Evolutionary conservation across 2,888 invertebrate species (phyloP), one percentile per base, ranked within the genome.

Genomic region (Chrysotoxum bicinctum): DNA sequence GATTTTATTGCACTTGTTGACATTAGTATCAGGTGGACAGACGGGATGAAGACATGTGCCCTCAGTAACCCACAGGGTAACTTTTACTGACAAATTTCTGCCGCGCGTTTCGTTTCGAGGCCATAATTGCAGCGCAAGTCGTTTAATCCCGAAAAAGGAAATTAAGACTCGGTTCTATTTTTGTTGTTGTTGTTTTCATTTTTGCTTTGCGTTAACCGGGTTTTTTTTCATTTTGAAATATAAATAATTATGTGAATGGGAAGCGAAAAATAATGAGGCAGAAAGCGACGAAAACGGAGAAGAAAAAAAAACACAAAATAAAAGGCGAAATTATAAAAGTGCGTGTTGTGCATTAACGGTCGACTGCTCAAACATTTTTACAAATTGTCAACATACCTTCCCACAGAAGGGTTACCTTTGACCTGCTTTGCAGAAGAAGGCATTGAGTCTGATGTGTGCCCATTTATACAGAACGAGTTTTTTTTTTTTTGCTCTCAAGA

Each of bases 311-410:
- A 50, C 23, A 62, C 19, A 19, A 23, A 75, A 45, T 19, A 26
- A 69, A 45, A 40, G 19, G 19, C 3, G 3, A 45, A 45, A 19
- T 32, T 69, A 40, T n/a, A n/a, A n/a, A n/a, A 45, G 32, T 70
- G 62, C 52, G 60, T 77, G 54, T 52, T 77, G 54, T 37, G 69
- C 69, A 69, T 64, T 75, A 43, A 58, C 14, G 54, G 35, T 21
- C 50, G 48, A 19, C 16, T n/a, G 23, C n/a, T 68, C 37, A 40
- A 40, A 52, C 9, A 35, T 50, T 48, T 48, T 66, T 19, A 58
- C 14, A 26, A 48, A 35, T 12, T 54, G 43, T 50, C 62, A 52
- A 45, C 35, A 72, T 19, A 52, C 14, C 12, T 10, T 12, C 19
- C 12, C 14, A 16, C 69, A 40, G 19, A 19, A 3, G 23, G 21